Percentiles rank a stretch among this genome's conserved stretches.
These are phyloP conservation scores for Euura lappo DNA, from an alignment of 1,140 invertebrate species.

Conservation along the genomic window DNA sequence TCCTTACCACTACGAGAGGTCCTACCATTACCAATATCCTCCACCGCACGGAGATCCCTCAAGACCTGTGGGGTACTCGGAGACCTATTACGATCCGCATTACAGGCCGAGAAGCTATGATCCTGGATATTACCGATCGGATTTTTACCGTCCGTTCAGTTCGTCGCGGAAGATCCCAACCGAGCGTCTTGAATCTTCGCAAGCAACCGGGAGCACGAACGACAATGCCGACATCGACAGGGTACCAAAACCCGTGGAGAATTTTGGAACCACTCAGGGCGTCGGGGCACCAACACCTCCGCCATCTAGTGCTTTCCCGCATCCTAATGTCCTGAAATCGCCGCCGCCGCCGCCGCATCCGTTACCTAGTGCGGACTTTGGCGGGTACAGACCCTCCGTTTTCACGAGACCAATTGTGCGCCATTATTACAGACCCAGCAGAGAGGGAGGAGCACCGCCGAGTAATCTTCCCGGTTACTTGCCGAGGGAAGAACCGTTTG, in stretches of 20 bases:
- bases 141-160: background rate
- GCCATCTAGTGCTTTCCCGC: background rate
- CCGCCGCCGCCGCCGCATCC: background rate
- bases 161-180: background rate
- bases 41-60: background rate
- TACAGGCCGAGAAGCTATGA: background rate
- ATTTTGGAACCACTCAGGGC: background rate
- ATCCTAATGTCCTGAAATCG: background rate
- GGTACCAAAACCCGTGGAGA: background rate
- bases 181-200: background rate
- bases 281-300: background rate
- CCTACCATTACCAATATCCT: background rate
- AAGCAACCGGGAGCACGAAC: background rate
- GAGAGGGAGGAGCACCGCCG: background rate
- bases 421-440: background rate
- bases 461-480: background rate
- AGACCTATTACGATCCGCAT: background rate
- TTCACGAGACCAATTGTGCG: background rate
- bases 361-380: background rate
- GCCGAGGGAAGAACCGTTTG: background rate
- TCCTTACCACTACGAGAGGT: constrained; percentile 2
- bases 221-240: background rate
- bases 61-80: background rate
- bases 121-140: background rate
- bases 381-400: background rate